Base-by-base conservation (phyloP, 2,888 invertebrate species). In the Brachyopa scutellaris region DNA sequence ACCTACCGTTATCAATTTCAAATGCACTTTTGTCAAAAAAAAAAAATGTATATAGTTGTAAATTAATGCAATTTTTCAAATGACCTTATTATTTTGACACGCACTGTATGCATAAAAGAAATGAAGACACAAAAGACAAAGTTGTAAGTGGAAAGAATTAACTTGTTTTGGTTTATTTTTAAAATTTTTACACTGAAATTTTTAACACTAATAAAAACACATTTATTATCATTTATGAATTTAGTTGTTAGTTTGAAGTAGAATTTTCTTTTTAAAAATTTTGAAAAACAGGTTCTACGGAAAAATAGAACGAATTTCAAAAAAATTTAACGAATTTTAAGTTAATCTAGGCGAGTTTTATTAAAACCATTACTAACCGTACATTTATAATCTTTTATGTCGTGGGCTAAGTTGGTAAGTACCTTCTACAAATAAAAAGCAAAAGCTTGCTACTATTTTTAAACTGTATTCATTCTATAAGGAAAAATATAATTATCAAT, bases 141-240 rank as follows among this genome's bases (percentile, higher is more conserved):
- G 11, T 11, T 15, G 19, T 21, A 38, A 53, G 33, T 62, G 13
- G 23, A 47, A 49, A 49, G 17, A 51, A 53, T 26, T 53, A 29
- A 53, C 51, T 19, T 29, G 13, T 66, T 40, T 15, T 11, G 31
- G 38, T 66, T 66, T 51, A 51, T 66, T 21, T 49, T 51, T 11
- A 40, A 51, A 49, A 6, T 29, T 17, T 53, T 45, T 21, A 61
- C 61, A 66, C 9, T 42, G 29, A 64, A 33, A 64, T 38, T 51
- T 19, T 19, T 21, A 66, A 66, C 51, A 53, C 29, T 66, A 40
- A 66, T 66, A 1, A 66, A 53, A 66, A 66, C 9, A 64, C 29
- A 19, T 42, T 26, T 17, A 51, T 40, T 9, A 19, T 17, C 23
- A 23, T 38, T 38, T 23, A 0, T 49, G 4, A 19, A 19, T 51